Evolutionary conservation across 2,797 vertebrate genomes (phyloP), one percentile per base, ranked within the genome.

Genomic region (Micropoecilia bifurca): DNA sequence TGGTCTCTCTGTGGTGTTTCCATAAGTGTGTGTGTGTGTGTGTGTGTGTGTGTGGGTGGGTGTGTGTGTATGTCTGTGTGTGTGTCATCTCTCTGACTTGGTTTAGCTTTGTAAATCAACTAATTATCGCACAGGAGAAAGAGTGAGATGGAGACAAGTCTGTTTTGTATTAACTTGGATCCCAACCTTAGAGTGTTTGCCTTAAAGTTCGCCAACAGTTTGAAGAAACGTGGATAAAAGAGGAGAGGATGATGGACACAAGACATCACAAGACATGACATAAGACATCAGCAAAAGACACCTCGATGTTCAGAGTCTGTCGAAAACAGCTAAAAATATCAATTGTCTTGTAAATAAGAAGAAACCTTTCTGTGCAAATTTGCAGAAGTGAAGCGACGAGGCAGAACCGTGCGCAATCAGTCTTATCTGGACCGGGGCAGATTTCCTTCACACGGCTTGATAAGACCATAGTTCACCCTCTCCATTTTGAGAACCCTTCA

Each of bases 401-500:
- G 55, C 47, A 14, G 41, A 69, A n/a, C 41, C 25, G 16, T 14
- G 47, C 22, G 39, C 61, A 84, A 71, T 86, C 16, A 36, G 77
- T 46, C 78, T 55, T 72, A 80, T 89, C 79, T 82, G 77, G 72
- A 85, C 83, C 74, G 73, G 73, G 77, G 78, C 47, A n/a, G 77
- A 79, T 84, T 86, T 85, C 68, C 68, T 80, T 69, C 61, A 45
- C 53, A 73, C 80, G 76, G 61, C 73, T 72, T 57, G 77, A 85
- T 80, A 71, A 83, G 69, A 89, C 78, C 78, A 77, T 93, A 89
- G 86, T 91, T 91, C 78, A 80, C 74, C 78, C 77, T 89, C 92
- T 93, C 92, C 92, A 93, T 94, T 94, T 93, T 93, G 88, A 92
- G 82, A 91, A 84, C 85, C 61, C 75, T 87, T 86, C 69, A 84